These are phyloP conservation scores for Ophion slaviceki DNA, from an alignment of 2,888 invertebrate genomes.

Conservation along the genomic window DNA sequence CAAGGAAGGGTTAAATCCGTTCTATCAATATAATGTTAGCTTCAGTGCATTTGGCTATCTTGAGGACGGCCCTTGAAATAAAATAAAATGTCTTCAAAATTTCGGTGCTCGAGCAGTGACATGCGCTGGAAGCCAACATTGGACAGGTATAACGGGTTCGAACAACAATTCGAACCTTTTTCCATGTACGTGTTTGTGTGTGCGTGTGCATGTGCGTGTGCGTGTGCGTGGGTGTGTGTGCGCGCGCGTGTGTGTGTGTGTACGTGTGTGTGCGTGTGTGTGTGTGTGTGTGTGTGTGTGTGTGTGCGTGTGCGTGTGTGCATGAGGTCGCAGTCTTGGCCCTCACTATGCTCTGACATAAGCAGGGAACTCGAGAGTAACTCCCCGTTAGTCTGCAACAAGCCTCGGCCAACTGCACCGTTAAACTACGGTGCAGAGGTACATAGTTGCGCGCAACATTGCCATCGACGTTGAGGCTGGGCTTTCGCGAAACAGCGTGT, in stretches of 20 bases:
- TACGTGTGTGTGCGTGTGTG: too few relatives aligned
- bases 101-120: neutral
- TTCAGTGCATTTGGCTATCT: neutral
- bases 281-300: too few relatives aligned
- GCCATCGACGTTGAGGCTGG: neutral
- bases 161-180: neutral
- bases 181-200: neutral
- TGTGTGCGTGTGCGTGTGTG: neutral
- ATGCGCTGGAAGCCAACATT: neutral
- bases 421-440: constrained; percentile 3
- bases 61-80: neutral
- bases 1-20: neutral
- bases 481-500: neutral
- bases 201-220: too few relatives aligned
- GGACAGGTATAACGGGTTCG: neutral
- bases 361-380: constrained; percentile 3
- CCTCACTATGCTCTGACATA: neutral
- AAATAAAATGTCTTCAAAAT: neutral
- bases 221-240: too few relatives aligned
- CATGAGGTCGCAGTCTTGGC: neutral
- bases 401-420: neutral
- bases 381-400: neutral
- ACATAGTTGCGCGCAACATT: neutral
- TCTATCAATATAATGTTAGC: neutral
- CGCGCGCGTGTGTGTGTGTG: too few relatives aligned